Base-by-base conservation (phyloP, 2,888 invertebrate genomes). In the Cheilosia vernalis region DNA sequence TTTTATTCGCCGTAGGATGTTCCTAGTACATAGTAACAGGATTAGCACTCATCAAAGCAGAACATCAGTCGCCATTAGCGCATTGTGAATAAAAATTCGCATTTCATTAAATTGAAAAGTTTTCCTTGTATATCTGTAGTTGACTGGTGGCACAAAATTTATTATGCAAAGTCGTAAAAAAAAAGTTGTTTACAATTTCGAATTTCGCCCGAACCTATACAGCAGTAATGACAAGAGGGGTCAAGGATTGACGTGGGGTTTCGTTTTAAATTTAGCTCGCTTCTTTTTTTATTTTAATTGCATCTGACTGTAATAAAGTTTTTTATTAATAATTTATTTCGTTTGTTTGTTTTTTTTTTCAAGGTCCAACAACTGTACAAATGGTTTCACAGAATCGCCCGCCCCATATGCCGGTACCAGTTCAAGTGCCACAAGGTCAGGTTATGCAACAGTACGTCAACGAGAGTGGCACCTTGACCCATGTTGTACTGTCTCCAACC, bases 361-460 rank as follows among this genome's bases (percentile, higher is more conserved):
- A 88, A 96, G 97, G 97, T 91, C 96, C 97, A 90, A 96, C 96
- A 91, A 96, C 96, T 88, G 96, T 97, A 89, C 95, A 96, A 89
- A 96, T 97, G 96, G 96, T 97, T 89, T 96, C 96, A 88, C 96
- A 96, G 90, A 95, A 95, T 92, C 94, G 95, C 87, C 95, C 95
- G 88, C 95, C 96, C 79, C 96, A 96, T 72, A 94, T 96, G 89
- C 95, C 96, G 84, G 96, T 98, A 94, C 97, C 97, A 73, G 96
- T 98, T 91, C 96, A 97, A 93, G 97, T 98, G 89, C 97, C 98
- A 85, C 96, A 96, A 73, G 98, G 97, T 88, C 96, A 98, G 93
- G 95, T 97, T 91, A 97, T 98, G 91, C 96, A 96, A 92, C 98
- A 97, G 91, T 97, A 98, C 90, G 95, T 98, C 89, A 98, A 98